Evolutionary conservation across 1,140 invertebrate species (phyloP), one percentile per base, ranked within the genome.

Genomic region (Eumeta japonica): DNA sequence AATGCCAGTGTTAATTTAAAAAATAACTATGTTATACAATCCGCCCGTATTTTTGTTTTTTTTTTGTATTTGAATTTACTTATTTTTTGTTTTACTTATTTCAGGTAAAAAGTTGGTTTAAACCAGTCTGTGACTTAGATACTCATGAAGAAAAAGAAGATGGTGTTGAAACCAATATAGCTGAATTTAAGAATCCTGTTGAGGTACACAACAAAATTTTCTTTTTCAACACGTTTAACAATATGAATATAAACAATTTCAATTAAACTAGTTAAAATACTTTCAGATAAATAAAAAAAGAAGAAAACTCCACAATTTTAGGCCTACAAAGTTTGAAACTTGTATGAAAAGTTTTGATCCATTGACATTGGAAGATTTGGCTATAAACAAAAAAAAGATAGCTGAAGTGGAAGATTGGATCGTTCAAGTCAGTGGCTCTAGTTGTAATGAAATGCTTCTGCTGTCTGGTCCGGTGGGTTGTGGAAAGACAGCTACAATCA

Each of bases 401-500:
- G 71, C 75, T 38, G 82, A 84, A 58, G 53, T 85, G 10, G 73
- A 79, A 37, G 58, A 75, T 28, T 83, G 81, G 81, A 35, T 84
- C 40, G 76, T 49, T 51, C 53, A 16, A 33, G 55, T 55, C 42
- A 62, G 38, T 37, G 37, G 43, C 18, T 54, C 48, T 4, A 74
- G 61, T 29, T 60, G 59, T 5, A 76, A 64, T 18, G 76, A 80
- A 12, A 77, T 85, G 24, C 55, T 88, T 15, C 50, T 88, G 1
- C 39, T 89, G n/a, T 81, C 81, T 4, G 87, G 86, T 1, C 83
- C 87, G 11, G 79, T 85, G 0, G 87, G 87, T 1, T 81, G 80
- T 56, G 86, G 85, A 0, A 89, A 89, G 74, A 86, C 84, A 2
- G 63, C 77, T 1, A 79, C 83, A 2, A 28, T 88, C 12, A 77